Percentiles rank a stretch among this genome's conserved stretches.
These are phyloP conservation scores for Myotis pilosus DNA, from an alignment of 2,797 vertebrate species.

Conservation along the genomic window DNA sequence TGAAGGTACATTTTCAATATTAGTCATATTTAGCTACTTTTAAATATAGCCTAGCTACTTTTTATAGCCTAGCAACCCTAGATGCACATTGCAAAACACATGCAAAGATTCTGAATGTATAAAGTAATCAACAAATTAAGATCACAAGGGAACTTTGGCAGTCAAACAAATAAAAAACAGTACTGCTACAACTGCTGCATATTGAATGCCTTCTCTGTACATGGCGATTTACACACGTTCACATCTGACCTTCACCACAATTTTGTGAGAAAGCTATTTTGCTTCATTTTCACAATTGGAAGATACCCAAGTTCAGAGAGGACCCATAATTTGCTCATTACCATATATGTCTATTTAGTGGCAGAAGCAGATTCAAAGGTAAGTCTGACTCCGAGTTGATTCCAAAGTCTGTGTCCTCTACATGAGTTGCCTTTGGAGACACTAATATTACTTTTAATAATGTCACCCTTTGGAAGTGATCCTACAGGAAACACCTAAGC, in stretches of 20 bases:
- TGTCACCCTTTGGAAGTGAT: constrained; percentile 23
- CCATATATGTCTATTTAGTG: not conserved
- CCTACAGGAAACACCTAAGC: not conserved
- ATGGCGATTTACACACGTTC: not conserved
- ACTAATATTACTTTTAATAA: not conserved
- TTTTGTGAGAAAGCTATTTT: not conserved
- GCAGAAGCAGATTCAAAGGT: constrained; percentile 20
- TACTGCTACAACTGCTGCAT: not conserved
- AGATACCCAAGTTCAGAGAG: not conserved
- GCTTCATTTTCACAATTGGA: constrained; percentile 10
- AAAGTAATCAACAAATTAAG: constrained; percentile 52
- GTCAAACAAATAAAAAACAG: constrained; percentile 4
- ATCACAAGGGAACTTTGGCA: constrained; percentile 32
- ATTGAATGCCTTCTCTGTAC: not conserved
- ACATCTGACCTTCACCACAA: not conserved
- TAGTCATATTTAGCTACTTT: constrained; percentile 35
- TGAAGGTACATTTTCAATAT: constrained; percentile 47
- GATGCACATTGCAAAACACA: constrained; percentile 38
- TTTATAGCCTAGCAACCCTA: constrained; percentile 40
- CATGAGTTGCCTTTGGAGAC: not conserved
- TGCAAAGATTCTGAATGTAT: not conserved
- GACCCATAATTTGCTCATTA: not conserved
- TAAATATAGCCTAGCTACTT: constrained; percentile 38
- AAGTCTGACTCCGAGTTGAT: not conserved
- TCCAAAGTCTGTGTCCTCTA: not conserved